Percentiles rank a stretch among this genome's conserved stretches.
Conservation (phyloP, 1,140 invertebrate species). For the Proctacanthus coquilletti region DNA sequence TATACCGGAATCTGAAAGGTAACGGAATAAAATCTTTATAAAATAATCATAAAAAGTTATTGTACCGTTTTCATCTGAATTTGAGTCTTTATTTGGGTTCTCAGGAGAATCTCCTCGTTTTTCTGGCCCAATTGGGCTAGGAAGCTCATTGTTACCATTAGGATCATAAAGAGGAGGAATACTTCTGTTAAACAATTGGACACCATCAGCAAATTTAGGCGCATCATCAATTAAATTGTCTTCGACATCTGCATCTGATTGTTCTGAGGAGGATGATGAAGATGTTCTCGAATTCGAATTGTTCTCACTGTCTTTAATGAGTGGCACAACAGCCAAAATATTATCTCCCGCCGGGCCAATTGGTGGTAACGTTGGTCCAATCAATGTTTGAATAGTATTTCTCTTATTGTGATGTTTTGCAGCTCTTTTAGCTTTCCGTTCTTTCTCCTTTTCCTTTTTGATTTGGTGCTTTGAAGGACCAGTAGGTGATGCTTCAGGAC, state of each 20-base stretch:
- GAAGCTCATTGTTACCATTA: constrained; percentile 22
- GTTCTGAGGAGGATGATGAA: constrained; percentile 36
- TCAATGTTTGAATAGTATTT: too few relatives aligned
- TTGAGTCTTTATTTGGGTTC: constrained; percentile 35
- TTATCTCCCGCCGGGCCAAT: constrained; percentile 4
- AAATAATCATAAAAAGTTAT: neutral
- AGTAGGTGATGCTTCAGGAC: constrained; percentile 19
- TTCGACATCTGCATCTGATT: constrained; percentile 64
- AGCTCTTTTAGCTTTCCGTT: constrained; percentile 34
- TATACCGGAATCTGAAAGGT: constrained; percentile 21
- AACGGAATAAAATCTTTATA: neutral
- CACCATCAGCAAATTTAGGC: constrained; percentile 13
- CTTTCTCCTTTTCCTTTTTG: constrained; percentile 48
- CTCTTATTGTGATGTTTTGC: constrained; percentile 25
- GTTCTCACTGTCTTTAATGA: neutral
- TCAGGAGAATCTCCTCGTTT: constrained; percentile 38
- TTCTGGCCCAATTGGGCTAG: constrained; percentile 16
- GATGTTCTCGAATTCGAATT: neutral
- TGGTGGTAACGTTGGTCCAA: neutral
- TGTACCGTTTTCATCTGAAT: constrained; percentile 27
- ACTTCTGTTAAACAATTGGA: constrained; percentile 1
- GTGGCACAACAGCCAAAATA: constrained; percentile 4
- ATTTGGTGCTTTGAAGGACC: constrained; percentile 47
- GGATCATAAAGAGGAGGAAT: constrained; percentile 10
- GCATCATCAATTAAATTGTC: constrained; percentile 52